Percentiles rank a stretch among this genome's conserved stretches.
Evolutionary conservation across 2,888 invertebrate species (phyloP).

Genomic region (Acleris sparsana): DNA sequence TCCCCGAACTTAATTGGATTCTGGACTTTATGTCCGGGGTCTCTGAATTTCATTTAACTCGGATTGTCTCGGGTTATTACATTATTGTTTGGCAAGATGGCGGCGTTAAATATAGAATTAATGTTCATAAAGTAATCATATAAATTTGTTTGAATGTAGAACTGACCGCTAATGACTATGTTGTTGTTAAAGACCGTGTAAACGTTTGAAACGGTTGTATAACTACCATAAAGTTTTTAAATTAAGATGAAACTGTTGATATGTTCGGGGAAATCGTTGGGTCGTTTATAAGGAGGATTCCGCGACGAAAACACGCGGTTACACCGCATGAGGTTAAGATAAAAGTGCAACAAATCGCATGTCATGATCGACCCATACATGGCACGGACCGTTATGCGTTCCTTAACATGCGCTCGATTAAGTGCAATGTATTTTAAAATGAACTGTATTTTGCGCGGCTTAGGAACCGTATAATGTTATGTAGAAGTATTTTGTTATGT

Average conservation of each 20-base stretch:
- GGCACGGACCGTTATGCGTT: constrained; percentile 68
- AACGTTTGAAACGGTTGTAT: constrained; percentile 28
- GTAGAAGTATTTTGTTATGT: background rate
- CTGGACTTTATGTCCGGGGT: constrained; percentile 17
- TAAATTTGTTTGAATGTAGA: constrained; percentile 22
- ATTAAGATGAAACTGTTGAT: constrained; percentile 30
- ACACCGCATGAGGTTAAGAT: constrained; percentile 47
- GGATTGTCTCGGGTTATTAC: constrained; percentile 13
- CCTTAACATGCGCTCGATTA: constrained; percentile 35
- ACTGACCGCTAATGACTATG: constrained; percentile 31
- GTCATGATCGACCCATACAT: constrained; percentile 69
- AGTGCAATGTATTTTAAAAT: constrained; percentile 39
- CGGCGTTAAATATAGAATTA: constrained; percentile 34
- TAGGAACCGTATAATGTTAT: background rate
- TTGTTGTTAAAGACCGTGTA: constrained; percentile 29
- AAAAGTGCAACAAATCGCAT: constrained; percentile 74
- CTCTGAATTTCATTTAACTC: constrained; percentile 13
- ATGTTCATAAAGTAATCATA: constrained; percentile 29
- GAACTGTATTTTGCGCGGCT: constrained; percentile 38
- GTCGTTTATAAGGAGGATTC: constrained; percentile 26
- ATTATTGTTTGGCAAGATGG: constrained; percentile 34
- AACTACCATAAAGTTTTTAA: constrained; percentile 29
- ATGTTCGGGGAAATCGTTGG: constrained; percentile 21
- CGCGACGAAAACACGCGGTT: constrained; percentile 41
- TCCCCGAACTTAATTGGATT: constrained; percentile 17